Conservation (phyloP, 2,888 invertebrate genomes). For the Trachelus troglodyta region DNA sequence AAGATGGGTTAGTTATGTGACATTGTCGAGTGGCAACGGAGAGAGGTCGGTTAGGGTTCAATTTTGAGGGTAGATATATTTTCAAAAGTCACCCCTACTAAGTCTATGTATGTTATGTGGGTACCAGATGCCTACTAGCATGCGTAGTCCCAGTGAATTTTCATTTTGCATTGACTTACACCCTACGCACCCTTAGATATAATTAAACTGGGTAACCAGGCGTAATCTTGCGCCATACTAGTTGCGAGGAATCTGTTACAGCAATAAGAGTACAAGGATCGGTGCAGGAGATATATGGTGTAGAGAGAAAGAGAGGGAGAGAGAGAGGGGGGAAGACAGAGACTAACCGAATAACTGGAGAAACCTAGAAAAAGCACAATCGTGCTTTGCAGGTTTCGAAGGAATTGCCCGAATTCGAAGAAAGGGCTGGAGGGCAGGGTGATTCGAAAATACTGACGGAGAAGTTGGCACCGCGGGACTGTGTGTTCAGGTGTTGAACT, state of each 20-base stretch:
- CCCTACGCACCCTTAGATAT: background rate
- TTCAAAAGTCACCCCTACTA: background rate
- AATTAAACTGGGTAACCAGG: background rate
- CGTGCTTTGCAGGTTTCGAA: background rate
- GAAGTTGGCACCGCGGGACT: background rate
- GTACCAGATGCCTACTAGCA: background rate
- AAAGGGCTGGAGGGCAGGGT: background rate
- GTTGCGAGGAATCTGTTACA: background rate
- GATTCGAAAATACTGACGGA: background rate
- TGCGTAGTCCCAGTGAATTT: background rate
- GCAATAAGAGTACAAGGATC: background rate
- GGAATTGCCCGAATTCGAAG: background rate
- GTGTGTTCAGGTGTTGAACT: background rate
- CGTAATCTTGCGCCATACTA: background rate
- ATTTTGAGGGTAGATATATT: background rate
- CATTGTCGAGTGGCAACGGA: background rate
- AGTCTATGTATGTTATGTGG: background rate
- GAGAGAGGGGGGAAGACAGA: background rate
- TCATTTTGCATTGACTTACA: background rate
- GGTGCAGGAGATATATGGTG: background rate
- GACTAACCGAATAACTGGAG: background rate
- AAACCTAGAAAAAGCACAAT: background rate
- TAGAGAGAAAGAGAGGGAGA: background rate
- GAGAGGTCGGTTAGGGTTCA: background rate
- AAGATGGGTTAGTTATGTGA: conserved; percentile 1